Percentiles rank a stretch among this genome's conserved stretches.
Conservation (phyloP, 2,888 invertebrate genomes). For the Gortyna flavago region DNA sequence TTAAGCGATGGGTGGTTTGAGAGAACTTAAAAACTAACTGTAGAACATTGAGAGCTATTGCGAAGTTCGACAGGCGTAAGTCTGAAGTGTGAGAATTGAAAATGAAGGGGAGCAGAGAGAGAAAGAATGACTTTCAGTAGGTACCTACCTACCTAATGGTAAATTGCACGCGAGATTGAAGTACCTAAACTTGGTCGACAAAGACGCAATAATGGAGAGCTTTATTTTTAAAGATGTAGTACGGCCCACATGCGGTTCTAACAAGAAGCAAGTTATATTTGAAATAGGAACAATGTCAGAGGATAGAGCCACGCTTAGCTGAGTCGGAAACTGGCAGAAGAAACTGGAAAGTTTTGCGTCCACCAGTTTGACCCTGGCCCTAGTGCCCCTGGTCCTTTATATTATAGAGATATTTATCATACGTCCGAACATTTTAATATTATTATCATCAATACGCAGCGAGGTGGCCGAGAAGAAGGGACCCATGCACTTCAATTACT, state of each 20-base stretch:
- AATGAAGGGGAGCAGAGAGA: not conserved
- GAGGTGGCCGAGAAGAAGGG: conserved; percentile 8
- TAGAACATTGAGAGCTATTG: conserved; percentile 32
- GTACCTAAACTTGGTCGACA: not conserved
- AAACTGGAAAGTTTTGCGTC: not conserved
- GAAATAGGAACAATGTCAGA: not conserved
- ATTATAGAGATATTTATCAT: not conserved
- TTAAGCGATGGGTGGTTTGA: conserved; percentile 11
- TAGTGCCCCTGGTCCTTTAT: not conserved
- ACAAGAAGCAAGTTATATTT: not conserved
- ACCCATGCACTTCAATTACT: conserved; percentile 31
- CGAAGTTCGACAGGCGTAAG: conserved; percentile 18
- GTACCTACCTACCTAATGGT: not conserved
- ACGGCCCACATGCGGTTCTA: not conserved
- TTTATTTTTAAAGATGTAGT: not conserved
- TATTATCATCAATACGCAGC: not conserved
- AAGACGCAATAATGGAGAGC: not conserved
- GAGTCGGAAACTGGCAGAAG: not conserved
- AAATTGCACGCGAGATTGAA: not conserved
- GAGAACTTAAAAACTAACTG: conserved; percentile 35
- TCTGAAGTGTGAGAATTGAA: conserved; percentile 23
- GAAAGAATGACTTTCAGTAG: not conserved
- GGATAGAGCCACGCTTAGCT: not conserved
- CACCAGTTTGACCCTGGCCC: not conserved
- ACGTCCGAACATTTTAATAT: not conserved